Conservation (phyloP, 2,113 vertebrate genomes). For the Aldabrachelys gigantea region DNA sequence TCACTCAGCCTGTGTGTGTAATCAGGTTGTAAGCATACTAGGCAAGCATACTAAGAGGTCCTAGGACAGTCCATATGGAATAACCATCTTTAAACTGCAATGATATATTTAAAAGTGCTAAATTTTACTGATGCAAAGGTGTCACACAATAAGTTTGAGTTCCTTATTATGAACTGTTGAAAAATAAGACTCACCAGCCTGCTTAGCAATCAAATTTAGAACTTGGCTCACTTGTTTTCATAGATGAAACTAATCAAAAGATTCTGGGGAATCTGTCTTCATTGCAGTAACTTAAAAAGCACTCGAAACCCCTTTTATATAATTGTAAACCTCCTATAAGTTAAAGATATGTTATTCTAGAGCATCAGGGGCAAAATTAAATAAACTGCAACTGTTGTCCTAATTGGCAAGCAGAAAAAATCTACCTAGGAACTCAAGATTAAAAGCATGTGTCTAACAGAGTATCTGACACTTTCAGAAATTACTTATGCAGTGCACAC, state of each 20-base stretch:
- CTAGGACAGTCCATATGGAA: not conserved
- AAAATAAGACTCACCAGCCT: slow-evolving; percentile 25
- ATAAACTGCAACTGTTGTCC: not conserved
- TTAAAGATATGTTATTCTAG: not conserved
- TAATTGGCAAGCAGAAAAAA: not conserved
- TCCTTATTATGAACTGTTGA: not conserved
- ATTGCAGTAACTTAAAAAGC: not conserved
- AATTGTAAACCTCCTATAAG: not conserved
- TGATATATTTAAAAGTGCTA: not conserved
- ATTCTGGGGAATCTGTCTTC: not conserved
- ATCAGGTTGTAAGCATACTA: no score
- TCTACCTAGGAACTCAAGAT: not conserved
- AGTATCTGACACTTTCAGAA: not conserved
- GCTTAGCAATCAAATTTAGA: slow-evolving; percentile 17
- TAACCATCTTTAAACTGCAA: not conserved
- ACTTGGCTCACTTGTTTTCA: not conserved
- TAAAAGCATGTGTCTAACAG: not conserved
- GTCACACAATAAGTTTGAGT: not conserved
- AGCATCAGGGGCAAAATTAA: not conserved
- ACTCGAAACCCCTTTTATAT: not conserved
- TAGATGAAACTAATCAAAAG: not conserved
- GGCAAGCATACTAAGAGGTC: not conserved
- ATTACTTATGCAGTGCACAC: not conserved
- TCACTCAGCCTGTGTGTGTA: not conserved
- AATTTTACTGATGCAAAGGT: slow-evolving; percentile 3